phyloP scores from a whole-genome alignment of 2,888 invertebrate species.

The Drosophila aldrichi region DNA sequence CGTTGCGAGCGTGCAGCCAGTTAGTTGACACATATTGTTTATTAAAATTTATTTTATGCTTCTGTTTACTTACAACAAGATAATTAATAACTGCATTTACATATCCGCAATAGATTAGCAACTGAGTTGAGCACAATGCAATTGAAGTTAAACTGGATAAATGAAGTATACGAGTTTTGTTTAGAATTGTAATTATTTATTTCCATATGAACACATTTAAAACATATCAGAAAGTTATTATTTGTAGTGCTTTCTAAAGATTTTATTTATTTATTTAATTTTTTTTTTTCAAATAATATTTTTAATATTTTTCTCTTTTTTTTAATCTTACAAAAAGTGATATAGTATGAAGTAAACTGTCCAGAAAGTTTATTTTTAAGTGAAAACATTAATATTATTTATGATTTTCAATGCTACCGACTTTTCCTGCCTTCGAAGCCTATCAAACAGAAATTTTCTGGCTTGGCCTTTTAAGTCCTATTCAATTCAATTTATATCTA shows the following conservation, averaged over 20 bases:
- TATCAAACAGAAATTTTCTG: background rate
- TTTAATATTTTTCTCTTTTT: no score
- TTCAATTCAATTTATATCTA: background rate
- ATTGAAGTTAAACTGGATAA: background rate
- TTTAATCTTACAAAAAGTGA: no score
- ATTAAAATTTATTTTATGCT: constrained; percentile 2
- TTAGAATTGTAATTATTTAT: background rate
- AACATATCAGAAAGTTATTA: no score
- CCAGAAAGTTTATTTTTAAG: no score
- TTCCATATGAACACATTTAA: background rate
- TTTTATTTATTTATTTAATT: no score
- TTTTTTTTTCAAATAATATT: no score
- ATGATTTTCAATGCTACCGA: background rate
- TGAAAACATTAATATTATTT: no score
- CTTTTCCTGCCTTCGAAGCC: background rate
- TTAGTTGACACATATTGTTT: constrained; percentile 1
- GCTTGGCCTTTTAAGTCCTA: background rate
- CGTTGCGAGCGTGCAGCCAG: constrained; percentile 8
- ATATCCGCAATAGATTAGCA: constrained; percentile 9
- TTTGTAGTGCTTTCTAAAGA: no score
- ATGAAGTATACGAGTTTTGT: background rate
- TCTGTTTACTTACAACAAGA: background rate
- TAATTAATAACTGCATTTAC: constrained; percentile 1
- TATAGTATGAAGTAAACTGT: no score
- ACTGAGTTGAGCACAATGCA: background rate